Conservation (phyloP, 2,888 invertebrate species). For the Osedax frankpressi region DNA sequence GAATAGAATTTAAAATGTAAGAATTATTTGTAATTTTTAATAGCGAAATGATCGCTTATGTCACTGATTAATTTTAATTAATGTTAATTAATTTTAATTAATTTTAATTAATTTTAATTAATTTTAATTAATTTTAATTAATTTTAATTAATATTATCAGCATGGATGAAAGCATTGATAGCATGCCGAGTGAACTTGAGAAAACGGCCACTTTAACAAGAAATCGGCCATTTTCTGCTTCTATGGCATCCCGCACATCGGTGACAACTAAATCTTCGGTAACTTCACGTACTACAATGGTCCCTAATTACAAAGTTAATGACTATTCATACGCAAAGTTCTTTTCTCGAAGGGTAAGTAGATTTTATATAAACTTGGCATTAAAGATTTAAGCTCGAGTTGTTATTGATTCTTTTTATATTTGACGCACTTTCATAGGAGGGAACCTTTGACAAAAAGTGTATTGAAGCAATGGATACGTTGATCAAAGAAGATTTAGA, state of each 20-base stretch:
- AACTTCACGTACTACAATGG: not conserved
- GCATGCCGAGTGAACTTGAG: too few species aligned
- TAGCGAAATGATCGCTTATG: too few species aligned
- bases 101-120: too few species aligned
- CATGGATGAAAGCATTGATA: too few species aligned
- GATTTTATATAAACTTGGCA: not conserved
- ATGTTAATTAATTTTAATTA: too few species aligned
- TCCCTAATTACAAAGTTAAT: not conserved
- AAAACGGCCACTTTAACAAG: not conserved
- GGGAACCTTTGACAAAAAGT: slow-evolving; percentile 61
- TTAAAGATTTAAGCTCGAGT: not conserved
- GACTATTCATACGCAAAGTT: not conserved
- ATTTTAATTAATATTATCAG: too few species aligned
- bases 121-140: too few species aligned
- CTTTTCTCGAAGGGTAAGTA: slow-evolving; percentile 11
- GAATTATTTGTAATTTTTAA: too few species aligned
- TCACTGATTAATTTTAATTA: too few species aligned
- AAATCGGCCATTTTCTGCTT: slow-evolving; percentile 7
- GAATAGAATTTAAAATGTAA: too few species aligned
- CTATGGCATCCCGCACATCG: not conserved
- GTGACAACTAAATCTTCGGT: not conserved
- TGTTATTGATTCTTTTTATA: too few species aligned
- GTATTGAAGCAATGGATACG: slow-evolving; percentile 57
- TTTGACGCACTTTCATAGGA: slow-evolving; percentile 35
- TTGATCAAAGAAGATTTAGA: slow-evolving; percentile 57